These are phyloP conservation scores for Mungos mungo DNA, from an alignment of 2,113 vertebrate species.

Conservation along the genomic window DNA sequence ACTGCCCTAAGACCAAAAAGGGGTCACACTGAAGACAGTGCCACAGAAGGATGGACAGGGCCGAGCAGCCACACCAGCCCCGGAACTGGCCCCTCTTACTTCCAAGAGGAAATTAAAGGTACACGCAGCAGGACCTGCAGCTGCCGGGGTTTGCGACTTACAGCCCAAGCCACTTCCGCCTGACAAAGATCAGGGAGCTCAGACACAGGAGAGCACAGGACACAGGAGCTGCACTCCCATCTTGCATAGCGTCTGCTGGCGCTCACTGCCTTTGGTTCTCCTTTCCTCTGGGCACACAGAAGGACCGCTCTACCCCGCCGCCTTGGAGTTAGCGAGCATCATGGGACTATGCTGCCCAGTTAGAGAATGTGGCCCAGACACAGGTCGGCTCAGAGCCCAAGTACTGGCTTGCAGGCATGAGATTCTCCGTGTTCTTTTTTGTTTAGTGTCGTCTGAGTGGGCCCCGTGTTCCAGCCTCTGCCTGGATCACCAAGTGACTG, in stretches of 20 bases:
- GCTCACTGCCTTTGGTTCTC: neutral
- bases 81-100: neutral
- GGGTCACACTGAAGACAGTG: accelerated
- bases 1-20: neutral
- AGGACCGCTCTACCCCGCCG: neutral
- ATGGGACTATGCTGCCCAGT: neutral
- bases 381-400: neutral
- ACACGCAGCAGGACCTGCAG: neutral
- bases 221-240: neutral
- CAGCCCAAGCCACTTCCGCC: neutral
- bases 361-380: neutral
- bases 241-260: too few relatives aligned
- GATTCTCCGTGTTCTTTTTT: neutral
- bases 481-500: too few relatives aligned
- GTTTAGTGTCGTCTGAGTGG: neutral
- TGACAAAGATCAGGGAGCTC: neutral
- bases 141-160: neutral
- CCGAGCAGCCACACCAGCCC: neutral
- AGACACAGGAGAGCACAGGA: neutral
- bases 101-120: neutral
- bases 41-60: neutral
- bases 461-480: neutral
- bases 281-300: neutral
- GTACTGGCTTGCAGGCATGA: neutral
- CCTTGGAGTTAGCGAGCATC: neutral